A percentile compares a stretch with the other conserved stretches of the same genome.
Conservation (phyloP, 2,113 vertebrate genomes). For the Crotalus horridus region DNA sequence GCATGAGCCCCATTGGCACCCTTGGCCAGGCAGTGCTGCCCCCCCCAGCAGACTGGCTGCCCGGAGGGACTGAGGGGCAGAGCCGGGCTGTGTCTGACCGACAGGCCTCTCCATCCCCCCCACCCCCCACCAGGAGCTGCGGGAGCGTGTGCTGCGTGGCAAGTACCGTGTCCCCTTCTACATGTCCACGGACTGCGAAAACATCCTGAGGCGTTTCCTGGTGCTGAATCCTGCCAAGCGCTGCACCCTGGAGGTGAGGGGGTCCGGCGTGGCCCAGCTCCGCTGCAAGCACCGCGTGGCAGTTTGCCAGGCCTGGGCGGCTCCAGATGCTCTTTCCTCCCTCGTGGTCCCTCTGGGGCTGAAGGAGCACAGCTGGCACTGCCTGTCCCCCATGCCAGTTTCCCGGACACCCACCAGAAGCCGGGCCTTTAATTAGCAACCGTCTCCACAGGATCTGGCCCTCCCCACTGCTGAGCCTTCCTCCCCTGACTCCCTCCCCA, state of each 20-base stretch:
- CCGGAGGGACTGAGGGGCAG: background rate
- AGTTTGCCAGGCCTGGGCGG: background rate
- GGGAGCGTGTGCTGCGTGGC: conserved; percentile 88
- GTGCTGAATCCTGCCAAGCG: conserved; percentile 92
- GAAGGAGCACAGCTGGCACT: background rate
- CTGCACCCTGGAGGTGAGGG: conserved; percentile 88
- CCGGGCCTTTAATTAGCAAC: conserved; percentile 51
- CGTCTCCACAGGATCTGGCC: conserved; percentile 2
- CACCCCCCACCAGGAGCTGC: conserved; percentile 76
- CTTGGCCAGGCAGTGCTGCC: background rate
- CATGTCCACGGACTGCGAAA: conserved; percentile 96
- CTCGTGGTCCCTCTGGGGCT: background rate
- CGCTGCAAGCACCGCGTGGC: background rate
- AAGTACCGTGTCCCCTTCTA: conserved; percentile 95
- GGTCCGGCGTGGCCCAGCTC: fast-evolving
- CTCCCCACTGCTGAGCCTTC: background rate
- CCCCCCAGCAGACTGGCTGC: background rate
- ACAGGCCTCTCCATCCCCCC: too few species aligned
- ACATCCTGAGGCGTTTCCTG: conserved; percentile 86
- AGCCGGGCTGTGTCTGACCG: fast-evolving
- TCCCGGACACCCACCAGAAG: background rate
- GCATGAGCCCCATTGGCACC: background rate
- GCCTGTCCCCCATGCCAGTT: background rate
- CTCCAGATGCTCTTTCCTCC: background rate
- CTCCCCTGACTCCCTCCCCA: background rate